Conservation (phyloP, 2,888 invertebrate species). For the Cheilosia vernalis region DNA sequence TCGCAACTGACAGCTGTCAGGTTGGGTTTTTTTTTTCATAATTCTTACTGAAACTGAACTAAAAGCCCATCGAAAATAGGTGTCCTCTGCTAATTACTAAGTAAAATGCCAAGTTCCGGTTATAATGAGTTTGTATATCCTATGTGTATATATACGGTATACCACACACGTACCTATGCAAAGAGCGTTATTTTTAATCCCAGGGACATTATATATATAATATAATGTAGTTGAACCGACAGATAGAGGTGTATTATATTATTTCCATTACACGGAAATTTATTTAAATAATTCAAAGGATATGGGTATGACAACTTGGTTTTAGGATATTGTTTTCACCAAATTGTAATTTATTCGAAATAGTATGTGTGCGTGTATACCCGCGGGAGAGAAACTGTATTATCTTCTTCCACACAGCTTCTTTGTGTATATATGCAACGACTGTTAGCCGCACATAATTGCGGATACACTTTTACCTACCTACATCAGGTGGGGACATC, state of each 20-base stretch:
- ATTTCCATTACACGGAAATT: slow-evolving; percentile 10
- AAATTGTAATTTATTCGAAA: slow-evolving; percentile 44
- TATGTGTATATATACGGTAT: too few relatives aligned
- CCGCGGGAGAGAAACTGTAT: slow-evolving; percentile 24
- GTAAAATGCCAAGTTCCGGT: too few relatives aligned
- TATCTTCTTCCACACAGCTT: slow-evolving; percentile 14
- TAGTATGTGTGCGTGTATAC: slow-evolving; percentile 19
- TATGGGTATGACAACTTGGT: slow-evolving; percentile 54
- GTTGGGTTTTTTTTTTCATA: too few relatives aligned
- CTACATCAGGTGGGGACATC: too few relatives aligned
- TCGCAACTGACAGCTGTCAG: neutral
- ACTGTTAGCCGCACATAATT: too few relatives aligned
- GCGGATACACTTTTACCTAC: neutral
- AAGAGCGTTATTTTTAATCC: slow-evolving; percentile 9
- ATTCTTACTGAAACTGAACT: too few relatives aligned
- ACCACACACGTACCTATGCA: neutral
- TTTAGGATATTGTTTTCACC: slow-evolving; percentile 41
- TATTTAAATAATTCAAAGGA: slow-evolving; percentile 48
- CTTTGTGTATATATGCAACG: too few relatives aligned
- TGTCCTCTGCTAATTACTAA: too few relatives aligned
- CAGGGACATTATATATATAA: neutral
- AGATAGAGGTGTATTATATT: neutral
- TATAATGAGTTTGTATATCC: too few relatives aligned
- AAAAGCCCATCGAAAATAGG: too few relatives aligned
- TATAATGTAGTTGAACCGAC: neutral